Evolutionary conservation across 2,888 invertebrate genomes (phyloP), one percentile per base, ranked within the genome.

Genomic region (Torymus auratus): DNA sequence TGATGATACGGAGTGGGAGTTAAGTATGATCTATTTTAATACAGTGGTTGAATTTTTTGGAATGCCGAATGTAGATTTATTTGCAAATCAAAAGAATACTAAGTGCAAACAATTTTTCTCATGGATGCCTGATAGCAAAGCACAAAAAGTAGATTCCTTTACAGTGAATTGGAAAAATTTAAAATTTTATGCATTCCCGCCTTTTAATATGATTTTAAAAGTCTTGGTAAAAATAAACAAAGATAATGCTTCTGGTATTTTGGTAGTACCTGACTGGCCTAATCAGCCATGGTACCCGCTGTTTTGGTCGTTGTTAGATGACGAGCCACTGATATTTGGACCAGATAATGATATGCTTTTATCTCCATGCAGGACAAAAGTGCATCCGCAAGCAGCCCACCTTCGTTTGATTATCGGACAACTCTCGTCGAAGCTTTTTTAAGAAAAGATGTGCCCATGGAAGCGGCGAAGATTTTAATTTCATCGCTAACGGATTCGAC

Each of bases 231-330:
- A 81, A 55, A 60, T 81, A 20, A n/a, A 14, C 15, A 55, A 28
- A 73, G 86, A 88, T 23, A 83, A 80, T 61, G 85, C 86, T 10
- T 73, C 78, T 53, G 86, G 86, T 3, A 86, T 87, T 64, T 67
- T 88, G 13, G 85, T 88, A 10, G 84, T 85, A 13, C 87, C 84
- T 23, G 58, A 68, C 28, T 87, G 83, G 86, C 83, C 82, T 50
- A 80, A 74, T 1, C 85, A 86, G 74, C 82, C 85, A 0, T 87
- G 85, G 87, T 87, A 74, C 68, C 87, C 87, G 10, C 20, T 82
- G 64, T 83, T 78, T 28, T 11, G 14, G 3, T 20, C 61, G 12
- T 13, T 61, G 1, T 20, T 20, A 20, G 20, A 20, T 20, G 20
- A 20, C 20, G 20, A 20, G 20, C 20, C 20, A 20, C 2, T 20